Evolutionary conservation across 2,888 invertebrate species (phyloP).

Genomic region (Micoletzkya japonica): DNA sequence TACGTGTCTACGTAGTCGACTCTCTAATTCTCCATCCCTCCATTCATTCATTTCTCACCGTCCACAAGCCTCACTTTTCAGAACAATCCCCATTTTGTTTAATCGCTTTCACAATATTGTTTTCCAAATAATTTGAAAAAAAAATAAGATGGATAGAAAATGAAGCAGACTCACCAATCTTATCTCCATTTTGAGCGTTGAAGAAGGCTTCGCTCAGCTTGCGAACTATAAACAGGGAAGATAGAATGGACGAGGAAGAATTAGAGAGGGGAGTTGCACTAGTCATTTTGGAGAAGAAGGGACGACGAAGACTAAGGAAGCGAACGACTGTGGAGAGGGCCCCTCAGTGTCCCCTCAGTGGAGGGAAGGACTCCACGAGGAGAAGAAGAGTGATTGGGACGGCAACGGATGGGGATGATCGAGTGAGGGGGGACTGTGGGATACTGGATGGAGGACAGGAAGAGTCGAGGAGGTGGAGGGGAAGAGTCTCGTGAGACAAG

Average conservation of each 20-base stretch:
- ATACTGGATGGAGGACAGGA: neutral
- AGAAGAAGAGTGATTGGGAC: neutral
- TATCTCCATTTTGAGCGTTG: conserved; percentile 58
- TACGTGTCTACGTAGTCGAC: neutral
- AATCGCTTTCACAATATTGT: neutral
- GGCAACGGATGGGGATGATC: neutral
- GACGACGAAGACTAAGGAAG: neutral
- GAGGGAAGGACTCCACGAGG: neutral
- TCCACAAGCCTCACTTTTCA: too few relatives aligned
- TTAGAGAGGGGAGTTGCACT: too few relatives aligned
- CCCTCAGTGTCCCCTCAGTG: too few relatives aligned
- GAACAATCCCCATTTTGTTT: too few relatives aligned
- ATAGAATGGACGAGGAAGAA: neutral
- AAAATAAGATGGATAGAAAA: neutral
- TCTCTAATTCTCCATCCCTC: neutral
- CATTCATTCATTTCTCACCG: too few relatives aligned
- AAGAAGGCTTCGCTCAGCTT: conserved; percentile 62
- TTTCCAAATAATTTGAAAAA: neutral
- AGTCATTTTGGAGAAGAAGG: neutral
- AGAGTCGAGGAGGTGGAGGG: neutral
- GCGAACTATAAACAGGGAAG: conserved; percentile 57
- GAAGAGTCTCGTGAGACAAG: neutral
- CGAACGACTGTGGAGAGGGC: too few relatives aligned
- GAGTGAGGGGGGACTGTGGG: neutral
- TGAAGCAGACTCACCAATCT: conserved; percentile 51